A percentile compares a stretch with the other conserved stretches of the same genome.
These are phyloP conservation scores for Lophotis ruficrista DNA, from an alignment of 2,113 vertebrate species.

Conservation along the genomic window DNA sequence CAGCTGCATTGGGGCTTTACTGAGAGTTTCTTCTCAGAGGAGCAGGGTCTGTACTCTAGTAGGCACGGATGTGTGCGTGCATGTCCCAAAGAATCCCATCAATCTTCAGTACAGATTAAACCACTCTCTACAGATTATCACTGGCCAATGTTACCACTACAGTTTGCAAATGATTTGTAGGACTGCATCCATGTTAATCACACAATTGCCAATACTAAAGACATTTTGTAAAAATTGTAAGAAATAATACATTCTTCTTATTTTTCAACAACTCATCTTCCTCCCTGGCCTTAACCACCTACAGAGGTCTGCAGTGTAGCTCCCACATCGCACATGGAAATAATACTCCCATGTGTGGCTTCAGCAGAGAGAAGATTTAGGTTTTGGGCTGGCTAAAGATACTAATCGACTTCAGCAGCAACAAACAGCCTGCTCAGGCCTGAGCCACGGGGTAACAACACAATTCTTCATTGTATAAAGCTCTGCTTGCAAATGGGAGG, in stretches of 20 bases:
- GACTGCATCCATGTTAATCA: neutral
- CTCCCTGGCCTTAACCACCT: neutral
- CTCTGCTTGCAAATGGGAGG: neutral
- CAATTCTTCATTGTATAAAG: neutral
- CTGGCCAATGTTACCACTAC: neutral
- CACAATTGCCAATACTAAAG: neutral
- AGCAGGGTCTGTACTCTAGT: neutral
- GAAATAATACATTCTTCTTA: neutral
- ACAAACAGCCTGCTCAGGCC: neutral
- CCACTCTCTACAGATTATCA: no score
- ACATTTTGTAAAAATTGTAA: neutral
- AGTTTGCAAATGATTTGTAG: neutral
- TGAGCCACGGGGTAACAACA: accelerated
- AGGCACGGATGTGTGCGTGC: neutral
- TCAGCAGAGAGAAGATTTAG: neutral
- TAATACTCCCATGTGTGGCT: neutral
- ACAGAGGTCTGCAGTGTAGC: neutral
- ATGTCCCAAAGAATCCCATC: neutral
- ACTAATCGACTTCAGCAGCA: neutral
- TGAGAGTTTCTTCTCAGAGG: no score
- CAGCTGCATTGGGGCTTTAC: accelerated
- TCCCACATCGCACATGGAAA: neutral
- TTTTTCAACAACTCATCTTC: neutral
- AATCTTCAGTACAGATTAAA: neutral
- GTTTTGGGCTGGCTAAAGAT: neutral